Evolutionary conservation across 1,140 invertebrate species (phyloP).

Genomic region (Drosophila lowei): DNA sequence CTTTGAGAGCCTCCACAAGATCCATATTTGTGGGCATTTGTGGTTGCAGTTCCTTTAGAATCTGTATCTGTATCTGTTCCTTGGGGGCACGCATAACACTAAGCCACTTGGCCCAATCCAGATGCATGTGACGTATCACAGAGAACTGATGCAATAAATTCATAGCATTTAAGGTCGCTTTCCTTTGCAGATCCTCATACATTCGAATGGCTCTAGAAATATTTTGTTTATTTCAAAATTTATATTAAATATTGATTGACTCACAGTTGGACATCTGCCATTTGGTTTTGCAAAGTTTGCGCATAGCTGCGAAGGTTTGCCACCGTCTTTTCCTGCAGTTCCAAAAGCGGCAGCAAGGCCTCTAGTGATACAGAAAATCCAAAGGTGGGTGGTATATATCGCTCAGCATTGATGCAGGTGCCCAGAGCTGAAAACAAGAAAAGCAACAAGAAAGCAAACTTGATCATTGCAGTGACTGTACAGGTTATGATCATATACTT

Average conservation of each 20-base stretch:
- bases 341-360: neutral
- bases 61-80: neutral
- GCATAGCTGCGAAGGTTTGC: neutral
- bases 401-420: too few relatives aligned
- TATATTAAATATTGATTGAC: neutral
- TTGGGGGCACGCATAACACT: neutral
- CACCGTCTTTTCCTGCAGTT: neutral
- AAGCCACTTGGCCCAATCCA: conserved; percentile 9
- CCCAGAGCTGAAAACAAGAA: too few relatives aligned
- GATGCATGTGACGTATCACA: conserved; percentile 3
- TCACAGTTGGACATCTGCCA: neutral
- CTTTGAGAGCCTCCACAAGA: too few relatives aligned
- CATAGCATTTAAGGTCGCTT: neutral
- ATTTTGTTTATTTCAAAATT: neutral
- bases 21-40: conserved; percentile 1
- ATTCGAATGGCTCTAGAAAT: conserved; percentile 1
- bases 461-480: too few relatives aligned
- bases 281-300: neutral
- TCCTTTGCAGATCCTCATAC: too few relatives aligned
- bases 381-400: too few relatives aligned
- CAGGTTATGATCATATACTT: too few relatives aligned
- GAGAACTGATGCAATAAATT: neutral
- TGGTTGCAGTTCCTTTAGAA: neutral
- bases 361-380: too few relatives aligned
- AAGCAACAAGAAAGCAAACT: too few relatives aligned